A percentile compares a stretch with the other conserved stretches of the same genome.
These are phyloP conservation scores for Brachyptera putata DNA, from an alignment of 2,888 invertebrate genomes.

Conservation along the genomic window DNA sequence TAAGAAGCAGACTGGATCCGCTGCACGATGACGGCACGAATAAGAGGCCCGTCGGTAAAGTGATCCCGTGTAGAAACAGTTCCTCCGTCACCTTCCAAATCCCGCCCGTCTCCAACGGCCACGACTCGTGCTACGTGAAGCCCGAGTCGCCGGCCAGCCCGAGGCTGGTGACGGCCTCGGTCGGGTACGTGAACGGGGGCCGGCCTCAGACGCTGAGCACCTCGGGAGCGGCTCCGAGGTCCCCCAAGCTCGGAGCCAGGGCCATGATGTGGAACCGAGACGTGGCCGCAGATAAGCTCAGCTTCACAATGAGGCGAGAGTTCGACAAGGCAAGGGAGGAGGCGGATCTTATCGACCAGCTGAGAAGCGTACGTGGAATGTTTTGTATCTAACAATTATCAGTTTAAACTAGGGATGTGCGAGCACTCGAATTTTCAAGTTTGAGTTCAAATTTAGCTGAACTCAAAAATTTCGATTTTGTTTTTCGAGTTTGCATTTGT, in stretches of 20 bases:
- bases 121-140: conserved; percentile 54
- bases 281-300: conserved; percentile 66
- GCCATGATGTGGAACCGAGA: conserved; percentile 61
- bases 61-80: conserved; percentile 66
- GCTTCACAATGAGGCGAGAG: conserved; percentile 88
- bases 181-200: conserved; percentile 50
- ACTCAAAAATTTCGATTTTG: no score
- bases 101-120: conserved; percentile 41
- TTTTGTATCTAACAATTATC: conserved; percentile 17
- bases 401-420: no score
- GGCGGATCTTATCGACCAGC: conserved; percentile 74
- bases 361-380: conserved; percentile 67
- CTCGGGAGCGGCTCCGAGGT: conserved; percentile 18
- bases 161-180: conserved; percentile 54
- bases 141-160: conserved; percentile 56
- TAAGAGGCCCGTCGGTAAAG: conserved; percentile 73
- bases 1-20: conserved; percentile 45
- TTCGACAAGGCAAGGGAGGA: conserved; percentile 89
- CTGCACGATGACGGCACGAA: conserved; percentile 45
- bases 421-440: conserved; percentile 22
- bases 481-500: no score
- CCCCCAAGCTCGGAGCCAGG: conserved; percentile 30
- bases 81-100: conserved; percentile 30
- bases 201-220: conserved; percentile 15
- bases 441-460: no score